Conservation (phyloP, 2,797 vertebrate genomes). For the Sebastolobus altivelis region DNA sequence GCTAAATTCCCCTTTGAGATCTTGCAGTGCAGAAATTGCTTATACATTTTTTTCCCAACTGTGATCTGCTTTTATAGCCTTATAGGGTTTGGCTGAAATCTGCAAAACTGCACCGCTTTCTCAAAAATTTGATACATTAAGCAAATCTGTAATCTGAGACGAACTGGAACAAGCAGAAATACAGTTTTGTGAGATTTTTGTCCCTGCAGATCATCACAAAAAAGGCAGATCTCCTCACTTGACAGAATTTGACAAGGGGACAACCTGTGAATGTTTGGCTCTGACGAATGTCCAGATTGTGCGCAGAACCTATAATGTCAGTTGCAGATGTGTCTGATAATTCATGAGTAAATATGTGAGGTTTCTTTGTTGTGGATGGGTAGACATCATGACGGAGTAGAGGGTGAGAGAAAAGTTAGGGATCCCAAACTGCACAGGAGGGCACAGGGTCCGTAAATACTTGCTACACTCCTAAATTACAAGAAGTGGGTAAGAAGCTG, state of each 20-base stretch:
- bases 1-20: conserved; percentile 2
- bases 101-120: conserved; percentile 43
- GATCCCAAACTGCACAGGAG: neutral
- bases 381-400: neutral
- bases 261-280: neutral
- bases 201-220: conserved; percentile 18
- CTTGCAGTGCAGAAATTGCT: neutral
- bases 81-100: conserved; percentile 12
- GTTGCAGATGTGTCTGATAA: neutral
- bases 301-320: neutral
- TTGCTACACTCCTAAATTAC: neutral
- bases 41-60: neutral
- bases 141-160: conserved; percentile 27
- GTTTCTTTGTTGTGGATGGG: neutral
- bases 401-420: neutral
- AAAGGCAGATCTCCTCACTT: conserved; percentile 10
- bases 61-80: conserved; percentile 18
- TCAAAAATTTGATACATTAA: conserved; percentile 33
- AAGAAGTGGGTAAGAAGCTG: neutral
- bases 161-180: conserved; percentile 27
- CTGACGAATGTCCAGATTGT: neutral
- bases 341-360: neutral
- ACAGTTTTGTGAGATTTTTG: conserved; percentile 6
- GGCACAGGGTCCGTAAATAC: too few species aligned
- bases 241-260: conserved; percentile 24